Percentiles rank a stretch among this genome's conserved stretches.
Evolutionary conservation across 2,797 vertebrate genomes (phyloP).

Genomic region (Sebastes trivittatus): DNA sequence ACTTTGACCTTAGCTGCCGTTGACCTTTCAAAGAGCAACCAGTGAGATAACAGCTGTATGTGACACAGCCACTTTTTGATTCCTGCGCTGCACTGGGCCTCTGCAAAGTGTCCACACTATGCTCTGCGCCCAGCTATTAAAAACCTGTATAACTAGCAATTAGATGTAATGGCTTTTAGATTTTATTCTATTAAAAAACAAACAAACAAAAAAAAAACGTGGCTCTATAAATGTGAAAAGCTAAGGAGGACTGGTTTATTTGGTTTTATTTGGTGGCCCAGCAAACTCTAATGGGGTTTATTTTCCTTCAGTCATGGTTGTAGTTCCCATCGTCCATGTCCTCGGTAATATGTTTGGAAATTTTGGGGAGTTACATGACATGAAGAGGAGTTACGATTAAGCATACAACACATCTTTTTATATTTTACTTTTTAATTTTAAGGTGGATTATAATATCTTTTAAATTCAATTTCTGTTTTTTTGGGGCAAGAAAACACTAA

Average conservation of each 20-base stretch:
- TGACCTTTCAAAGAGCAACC: neutral
- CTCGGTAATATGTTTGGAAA: neutral
- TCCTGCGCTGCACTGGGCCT: neutral
- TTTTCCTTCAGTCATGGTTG: neutral
- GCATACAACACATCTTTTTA: neutral
- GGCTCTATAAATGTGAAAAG: neutral
- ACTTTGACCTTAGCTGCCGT: neutral
- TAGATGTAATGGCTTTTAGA: rapidly evolving
- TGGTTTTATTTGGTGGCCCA: neutral
- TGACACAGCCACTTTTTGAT: neutral
- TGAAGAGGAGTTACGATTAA: neutral
- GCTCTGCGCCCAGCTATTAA: neutral
- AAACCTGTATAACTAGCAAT: neutral
- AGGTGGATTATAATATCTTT: neutral
- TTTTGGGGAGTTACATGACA: neutral
- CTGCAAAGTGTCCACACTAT: neutral
- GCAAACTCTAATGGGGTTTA: neutral
- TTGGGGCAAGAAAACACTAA: neutral
- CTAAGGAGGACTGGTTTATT: neutral
- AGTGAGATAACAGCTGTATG: neutral
- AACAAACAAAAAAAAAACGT: neutral
- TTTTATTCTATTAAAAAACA: neutral
- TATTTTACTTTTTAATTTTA: neutral
- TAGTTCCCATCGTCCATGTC: neutral
- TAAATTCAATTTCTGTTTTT: neutral